phyloP scores from a whole-genome alignment of 35 echinoderm and acorn worm species.

The Stichopus chloronotus region DNA sequence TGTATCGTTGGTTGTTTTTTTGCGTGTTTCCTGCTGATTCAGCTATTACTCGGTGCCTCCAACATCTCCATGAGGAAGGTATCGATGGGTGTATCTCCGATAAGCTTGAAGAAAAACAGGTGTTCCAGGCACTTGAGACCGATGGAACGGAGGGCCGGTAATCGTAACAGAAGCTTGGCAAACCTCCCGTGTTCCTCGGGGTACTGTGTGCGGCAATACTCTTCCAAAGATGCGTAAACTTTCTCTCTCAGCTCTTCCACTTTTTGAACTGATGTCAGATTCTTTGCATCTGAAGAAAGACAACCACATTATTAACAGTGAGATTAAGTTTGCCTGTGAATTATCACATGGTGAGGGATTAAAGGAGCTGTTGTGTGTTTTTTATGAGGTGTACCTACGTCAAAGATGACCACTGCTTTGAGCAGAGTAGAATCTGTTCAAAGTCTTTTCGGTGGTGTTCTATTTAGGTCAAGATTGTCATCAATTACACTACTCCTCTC shows the following conservation, averaged over 20 bases:
- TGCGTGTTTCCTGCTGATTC: slow-evolving; percentile 35
- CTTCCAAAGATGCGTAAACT: slow-evolving; percentile 96
- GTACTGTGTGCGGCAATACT: slow-evolving; percentile 87
- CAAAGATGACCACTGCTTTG: no score
- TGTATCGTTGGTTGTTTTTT: not conserved
- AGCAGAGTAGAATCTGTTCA: no score
- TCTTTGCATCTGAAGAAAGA: slow-evolving; percentile 91
- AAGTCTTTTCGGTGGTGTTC: no score
- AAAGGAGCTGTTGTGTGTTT: not conserved
- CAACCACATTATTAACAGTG: not conserved
- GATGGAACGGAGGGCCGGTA: slow-evolving; percentile 97
- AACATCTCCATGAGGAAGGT: slow-evolving; percentile 99
- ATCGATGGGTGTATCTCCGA: slow-evolving; percentile 99
- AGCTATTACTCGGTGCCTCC: slow-evolving; percentile 98
- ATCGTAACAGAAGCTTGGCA: slow-evolving; percentile 81
- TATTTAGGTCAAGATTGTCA: no score
- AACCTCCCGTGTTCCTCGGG: slow-evolving; percentile 83
- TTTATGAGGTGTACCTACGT: no score
- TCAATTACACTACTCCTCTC: no score
- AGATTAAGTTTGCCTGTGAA: not conserved
- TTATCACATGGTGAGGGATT: not conserved
- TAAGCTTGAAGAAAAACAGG: slow-evolving; percentile 95
- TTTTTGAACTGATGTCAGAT: slow-evolving; percentile 94
- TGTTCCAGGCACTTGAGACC: slow-evolving; percentile 99
- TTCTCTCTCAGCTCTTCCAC: slow-evolving; percentile 97